Evolutionary conservation across 2,797 vertebrate species (phyloP), one percentile per base, ranked within the genome.

Genomic region (Bovichtus variegatus): DNA sequence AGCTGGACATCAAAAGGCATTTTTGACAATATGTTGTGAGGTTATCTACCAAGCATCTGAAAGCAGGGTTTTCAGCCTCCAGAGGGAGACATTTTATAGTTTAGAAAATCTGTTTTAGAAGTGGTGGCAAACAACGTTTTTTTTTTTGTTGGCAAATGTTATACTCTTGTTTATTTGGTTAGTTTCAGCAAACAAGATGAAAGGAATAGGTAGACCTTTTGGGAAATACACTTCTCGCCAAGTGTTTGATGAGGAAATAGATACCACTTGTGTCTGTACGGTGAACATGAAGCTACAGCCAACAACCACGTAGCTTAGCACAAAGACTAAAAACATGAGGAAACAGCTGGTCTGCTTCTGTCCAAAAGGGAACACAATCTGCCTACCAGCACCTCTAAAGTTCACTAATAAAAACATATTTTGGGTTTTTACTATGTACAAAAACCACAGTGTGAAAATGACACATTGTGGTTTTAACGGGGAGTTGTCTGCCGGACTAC

Each of bases 1-100:
- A 80, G 72, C 73, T 70, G 67, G 49, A 80, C 54, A 84, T 84
- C 74, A 83, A 71, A 89, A 94, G 87, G 88, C 90, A 85, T 89
- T 89, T n/a, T 78, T 65, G 50, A 76, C 76, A 71, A 50, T 25
- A 55, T 76, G 67, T 69, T 53, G 57, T 71, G 62, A 80, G 36
- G 68, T 84, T 78, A 40, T 80, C 50, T 58, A 77, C 50, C 76
- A 82, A 91, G 83, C 86, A 90, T 69, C 68, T 90, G 82, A 89
- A 88, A 86, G 89, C 75, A 84, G 84, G 67, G 12, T 23, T 38
- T 40, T 74, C 34, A 43, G 50, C 23, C 31, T 47, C 15, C 27
- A 11, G 34, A 80, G n/a, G n/a, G 40, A 50, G 34, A 53, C 11
- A 19, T 59, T 40, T n/a, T 49, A 23, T 8, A 4, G n/a, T 51